Evolutionary conservation across 2,888 invertebrate genomes (phyloP).

Genomic region (Fragum fragum): DNA sequence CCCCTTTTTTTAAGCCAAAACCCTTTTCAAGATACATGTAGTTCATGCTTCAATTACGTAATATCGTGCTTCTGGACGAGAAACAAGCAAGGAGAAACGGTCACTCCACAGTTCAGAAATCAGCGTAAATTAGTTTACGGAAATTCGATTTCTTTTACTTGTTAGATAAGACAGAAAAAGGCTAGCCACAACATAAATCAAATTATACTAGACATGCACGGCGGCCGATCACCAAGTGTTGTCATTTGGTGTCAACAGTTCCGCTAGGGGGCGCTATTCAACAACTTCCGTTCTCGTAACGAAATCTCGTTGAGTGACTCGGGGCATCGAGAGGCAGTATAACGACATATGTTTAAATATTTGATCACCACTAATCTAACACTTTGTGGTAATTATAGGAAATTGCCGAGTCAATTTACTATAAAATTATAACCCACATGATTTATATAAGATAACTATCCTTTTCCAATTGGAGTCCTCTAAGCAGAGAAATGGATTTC

Average conservation of each 20-base stretch:
- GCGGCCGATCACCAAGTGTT: constrained; percentile 4
- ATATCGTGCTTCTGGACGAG: too few species aligned
- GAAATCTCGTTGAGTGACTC: neutral
- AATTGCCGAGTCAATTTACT: neutral
- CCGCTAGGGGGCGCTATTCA: constrained; percentile 3
- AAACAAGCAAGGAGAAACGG: too few species aligned
- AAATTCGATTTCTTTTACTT: neutral
- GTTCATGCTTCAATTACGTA: too few species aligned
- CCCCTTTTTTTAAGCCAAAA: too few species aligned
- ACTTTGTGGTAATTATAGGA: neutral
- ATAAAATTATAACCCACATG: constrained; percentile 9
- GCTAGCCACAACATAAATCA: neutral
- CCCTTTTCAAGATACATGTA: too few species aligned
- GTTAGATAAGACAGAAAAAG: constrained; percentile 3
- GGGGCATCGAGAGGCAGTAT: neutral
- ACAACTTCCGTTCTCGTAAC: constrained; percentile 3
- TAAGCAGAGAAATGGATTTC: too few species aligned
- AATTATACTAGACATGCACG: neutral
- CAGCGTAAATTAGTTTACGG: neutral
- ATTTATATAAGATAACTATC: too few species aligned
- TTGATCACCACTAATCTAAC: neutral
- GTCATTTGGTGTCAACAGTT: neutral
- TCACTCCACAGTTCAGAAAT: neutral
- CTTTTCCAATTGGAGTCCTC: too few species aligned
- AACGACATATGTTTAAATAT: constrained; percentile 17